Percentiles rank a stretch among this genome's conserved stretches.
phyloP scores from a whole-genome alignment of 2,113 vertebrate species.

The Polypterus bichir region DNA sequence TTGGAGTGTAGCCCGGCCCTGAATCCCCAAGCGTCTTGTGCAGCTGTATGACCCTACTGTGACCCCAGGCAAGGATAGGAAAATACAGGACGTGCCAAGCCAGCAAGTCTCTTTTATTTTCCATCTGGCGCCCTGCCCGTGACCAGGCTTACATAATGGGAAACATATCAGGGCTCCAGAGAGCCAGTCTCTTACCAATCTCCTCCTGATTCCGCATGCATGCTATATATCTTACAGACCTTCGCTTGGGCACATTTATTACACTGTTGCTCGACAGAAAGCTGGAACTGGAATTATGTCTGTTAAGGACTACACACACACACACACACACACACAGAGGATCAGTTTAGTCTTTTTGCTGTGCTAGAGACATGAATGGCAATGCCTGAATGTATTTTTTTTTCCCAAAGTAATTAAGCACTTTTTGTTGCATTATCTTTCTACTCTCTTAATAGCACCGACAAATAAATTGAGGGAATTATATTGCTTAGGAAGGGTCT shows the following conservation, averaged over 20 bases:
- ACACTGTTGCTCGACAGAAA: constrained; percentile 68
- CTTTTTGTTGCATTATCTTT: too few species aligned
- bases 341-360: too few species aligned
- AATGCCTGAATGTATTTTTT: too few species aligned
- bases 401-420: too few species aligned
- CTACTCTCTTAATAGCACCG: too few species aligned
- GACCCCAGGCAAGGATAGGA: constrained; percentile 99
- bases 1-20: constrained; percentile 98
- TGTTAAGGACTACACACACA: constrained; percentile 30
- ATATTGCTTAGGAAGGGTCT: too few species aligned
- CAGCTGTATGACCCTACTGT: constrained; percentile 99
- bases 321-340: too few species aligned
- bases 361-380: too few species aligned
- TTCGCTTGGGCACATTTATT: constrained; percentile 87
- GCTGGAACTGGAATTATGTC: constrained; percentile 43
- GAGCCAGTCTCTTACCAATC: constrained; percentile 66
- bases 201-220: constrained; percentile 56
- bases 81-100: constrained; percentile 99
- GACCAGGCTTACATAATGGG: constrained; percentile 99
- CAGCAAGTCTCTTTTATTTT: constrained; percentile 99
- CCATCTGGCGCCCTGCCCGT: constrained; percentile 99
- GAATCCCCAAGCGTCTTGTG: constrained; percentile 98
- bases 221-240: constrained; percentile 96
- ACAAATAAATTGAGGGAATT: too few species aligned
- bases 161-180: constrained; percentile 98